Conservation (phyloP, 92 coral and sea anemone species). For the Muricea muricata region DNA sequence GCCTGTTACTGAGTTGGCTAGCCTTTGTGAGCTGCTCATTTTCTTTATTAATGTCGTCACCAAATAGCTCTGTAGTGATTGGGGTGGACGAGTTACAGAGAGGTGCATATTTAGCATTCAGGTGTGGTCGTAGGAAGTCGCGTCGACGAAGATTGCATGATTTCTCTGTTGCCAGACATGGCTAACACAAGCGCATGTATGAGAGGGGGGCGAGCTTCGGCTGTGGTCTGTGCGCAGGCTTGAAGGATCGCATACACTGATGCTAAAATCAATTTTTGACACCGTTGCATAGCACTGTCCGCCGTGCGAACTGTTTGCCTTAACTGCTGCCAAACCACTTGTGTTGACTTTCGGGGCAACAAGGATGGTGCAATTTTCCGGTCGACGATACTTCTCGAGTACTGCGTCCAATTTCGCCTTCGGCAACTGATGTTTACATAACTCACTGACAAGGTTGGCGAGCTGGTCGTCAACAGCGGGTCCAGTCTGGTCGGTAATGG, state of each 20-base stretch:
- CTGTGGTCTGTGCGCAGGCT: slow-evolving; percentile 36
- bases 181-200: slow-evolving; percentile 49
- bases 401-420: slow-evolving; percentile 58
- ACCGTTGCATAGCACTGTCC: slow-evolving; percentile 36
- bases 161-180: slow-evolving; percentile 58
- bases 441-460: slow-evolving; percentile 17
- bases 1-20: not conserved
- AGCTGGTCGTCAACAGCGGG: slow-evolving; percentile 37
- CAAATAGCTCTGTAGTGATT: slow-evolving; percentile 56
- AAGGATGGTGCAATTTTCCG: slow-evolving; percentile 48
- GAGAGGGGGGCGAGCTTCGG: not conserved
- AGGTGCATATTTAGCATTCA: slow-evolving; percentile 44
- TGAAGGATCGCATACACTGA: slow-evolving; percentile 30
- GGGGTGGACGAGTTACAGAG: slow-evolving; percentile 50
- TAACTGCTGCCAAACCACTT: slow-evolving; percentile 65
- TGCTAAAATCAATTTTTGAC: slow-evolving; percentile 17
- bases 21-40: not conserved
- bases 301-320: slow-evolving; percentile 33
- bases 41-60: slow-evolving; percentile 52
- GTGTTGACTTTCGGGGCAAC: slow-evolving; percentile 54
- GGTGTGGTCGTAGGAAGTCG: slow-evolving; percentile 45
- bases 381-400: slow-evolving; percentile 45
- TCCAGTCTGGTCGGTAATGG: slow-evolving; percentile 46
- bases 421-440: slow-evolving; percentile 42
- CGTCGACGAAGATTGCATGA: slow-evolving; percentile 39